Percentiles rank a stretch among this genome's conserved stretches.
phyloP scores from a whole-genome alignment of 2,888 invertebrate species.

The Rhopalosiphum nymphaeae region DNA sequence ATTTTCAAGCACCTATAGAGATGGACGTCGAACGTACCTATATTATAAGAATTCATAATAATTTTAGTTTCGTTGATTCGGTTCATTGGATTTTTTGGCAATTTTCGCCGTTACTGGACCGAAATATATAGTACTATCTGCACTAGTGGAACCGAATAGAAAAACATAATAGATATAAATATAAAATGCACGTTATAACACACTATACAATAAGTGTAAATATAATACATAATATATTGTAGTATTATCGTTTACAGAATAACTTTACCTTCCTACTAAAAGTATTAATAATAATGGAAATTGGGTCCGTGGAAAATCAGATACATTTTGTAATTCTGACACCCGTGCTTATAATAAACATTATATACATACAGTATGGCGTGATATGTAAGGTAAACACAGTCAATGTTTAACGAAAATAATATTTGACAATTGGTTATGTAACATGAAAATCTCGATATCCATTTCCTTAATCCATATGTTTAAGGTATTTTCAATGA shows the following conservation, averaged over 20 bases:
- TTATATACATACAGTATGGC: background rate
- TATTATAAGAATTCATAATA: background rate
- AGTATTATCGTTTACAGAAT: background rate
- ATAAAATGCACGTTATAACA: background rate
- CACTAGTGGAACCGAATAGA: background rate
- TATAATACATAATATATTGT: background rate
- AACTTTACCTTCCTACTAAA: background rate
- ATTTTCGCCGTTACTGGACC: constrained; percentile 21
- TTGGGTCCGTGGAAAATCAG: background rate
- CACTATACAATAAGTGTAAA: background rate
- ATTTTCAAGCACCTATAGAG: background rate
- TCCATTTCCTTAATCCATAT: background rate
- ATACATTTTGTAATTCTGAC: background rate
- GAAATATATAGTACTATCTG: constrained; percentile 38
- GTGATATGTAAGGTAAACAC: background rate
- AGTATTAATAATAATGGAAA: background rate
- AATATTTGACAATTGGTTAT: background rate
- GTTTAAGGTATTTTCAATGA: constrained; percentile 5
- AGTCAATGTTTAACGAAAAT: background rate
- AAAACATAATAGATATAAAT: background rate
- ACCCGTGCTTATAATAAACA: background rate
- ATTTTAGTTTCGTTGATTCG: background rate
- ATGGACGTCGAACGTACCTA: background rate
- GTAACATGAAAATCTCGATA: background rate
- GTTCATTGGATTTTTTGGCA: constrained; percentile 35